Conservation (phyloP, 2,888 invertebrate species). For the Adineta ricciae region DNA sequence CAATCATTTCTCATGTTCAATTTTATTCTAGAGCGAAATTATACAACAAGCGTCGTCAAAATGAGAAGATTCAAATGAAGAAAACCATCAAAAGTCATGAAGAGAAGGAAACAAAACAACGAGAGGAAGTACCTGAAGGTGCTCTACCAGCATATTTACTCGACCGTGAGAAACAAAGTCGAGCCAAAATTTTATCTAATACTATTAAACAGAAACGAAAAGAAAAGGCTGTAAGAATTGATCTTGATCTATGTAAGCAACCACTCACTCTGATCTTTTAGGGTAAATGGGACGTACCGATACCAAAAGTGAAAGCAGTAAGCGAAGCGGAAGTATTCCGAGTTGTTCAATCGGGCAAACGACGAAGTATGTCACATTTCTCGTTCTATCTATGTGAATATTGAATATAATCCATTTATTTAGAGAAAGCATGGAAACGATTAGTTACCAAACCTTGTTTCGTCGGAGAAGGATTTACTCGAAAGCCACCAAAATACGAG, state of each 20-base stretch:
- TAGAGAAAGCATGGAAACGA: constrained; percentile 85
- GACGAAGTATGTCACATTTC: constrained; percentile 58
- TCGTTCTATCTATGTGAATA: background rate
- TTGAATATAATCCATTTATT: constrained; percentile 26
- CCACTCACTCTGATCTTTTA: constrained; percentile 38
- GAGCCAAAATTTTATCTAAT: constrained; percentile 89
- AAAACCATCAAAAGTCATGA: constrained; percentile 95
- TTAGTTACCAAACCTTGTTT: constrained; percentile 98
- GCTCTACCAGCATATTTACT: constrained; percentile 90
- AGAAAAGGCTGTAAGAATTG: constrained; percentile 67
- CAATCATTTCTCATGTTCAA: too few relatives aligned
- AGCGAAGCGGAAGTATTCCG: constrained; percentile 92
- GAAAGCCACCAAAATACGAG: constrained; percentile 98
- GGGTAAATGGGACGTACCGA: constrained; percentile 98
- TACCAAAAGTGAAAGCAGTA: constrained; percentile 92
- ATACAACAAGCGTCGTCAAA: constrained; percentile 85
- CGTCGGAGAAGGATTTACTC: constrained; percentile 92
- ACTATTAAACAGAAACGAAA: constrained; percentile 99
- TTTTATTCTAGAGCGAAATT: constrained; percentile 64
- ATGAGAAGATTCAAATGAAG: constrained; percentile 98
- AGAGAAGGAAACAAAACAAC: constrained; percentile 77
- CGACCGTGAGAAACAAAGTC: constrained; percentile 83
- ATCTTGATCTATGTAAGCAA: too few relatives aligned
- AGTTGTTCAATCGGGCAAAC: constrained; percentile 78
- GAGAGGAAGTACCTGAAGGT: constrained; percentile 64